Evolutionary conservation across 2,113 vertebrate species (phyloP), one percentile per base, ranked within the genome.

Genomic region (Myiopsitta monachus): DNA sequence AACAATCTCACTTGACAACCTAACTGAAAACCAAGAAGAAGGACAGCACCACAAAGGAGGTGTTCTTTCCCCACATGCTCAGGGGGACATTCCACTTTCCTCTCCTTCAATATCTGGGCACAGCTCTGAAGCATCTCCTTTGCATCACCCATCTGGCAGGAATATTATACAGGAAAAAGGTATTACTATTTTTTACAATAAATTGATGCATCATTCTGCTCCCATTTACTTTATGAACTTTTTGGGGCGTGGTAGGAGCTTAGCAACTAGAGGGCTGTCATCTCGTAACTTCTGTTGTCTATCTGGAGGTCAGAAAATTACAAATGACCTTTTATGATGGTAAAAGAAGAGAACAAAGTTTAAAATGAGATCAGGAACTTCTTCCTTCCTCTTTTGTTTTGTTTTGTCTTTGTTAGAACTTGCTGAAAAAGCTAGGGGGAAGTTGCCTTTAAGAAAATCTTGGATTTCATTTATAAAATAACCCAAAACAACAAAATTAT

Each of bases 101-200:
- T 97, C 92, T 94, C 97, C 85, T 95, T 98, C 97, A 73, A 97
- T 97, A 92, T 97, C 97, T 87, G 96, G 97, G 38, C 96, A 95
- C 47, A 98, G 97, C 87, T 79, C 69, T 55, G 98, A 99, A 92
- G 96, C 97, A 31, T 98, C 98, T 91, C 97, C 98, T 82, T 97
- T 97, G 95, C 97, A 96, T 95, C 96, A 92, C 33, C 96, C 96
- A 88, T 38, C 93, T 67, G 95, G 69, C 84, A 97, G 85, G 93
- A 97, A 79, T 92, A 68, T 91, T 76, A 59, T 95, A 76, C 97
- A 93, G 74, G 86, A 96, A 64, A 96, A 98, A 98, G 98, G 98
- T 98, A 98, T 83, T 95, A 69, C 51, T 78, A 11, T 81, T 87
- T 95, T 88, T 93, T 92, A 62, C 81, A 91, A 87, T 91, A 68